phyloP scores from a whole-genome alignment of 2,113 vertebrate genomes.

The Gymnorhina tibicen region DNA sequence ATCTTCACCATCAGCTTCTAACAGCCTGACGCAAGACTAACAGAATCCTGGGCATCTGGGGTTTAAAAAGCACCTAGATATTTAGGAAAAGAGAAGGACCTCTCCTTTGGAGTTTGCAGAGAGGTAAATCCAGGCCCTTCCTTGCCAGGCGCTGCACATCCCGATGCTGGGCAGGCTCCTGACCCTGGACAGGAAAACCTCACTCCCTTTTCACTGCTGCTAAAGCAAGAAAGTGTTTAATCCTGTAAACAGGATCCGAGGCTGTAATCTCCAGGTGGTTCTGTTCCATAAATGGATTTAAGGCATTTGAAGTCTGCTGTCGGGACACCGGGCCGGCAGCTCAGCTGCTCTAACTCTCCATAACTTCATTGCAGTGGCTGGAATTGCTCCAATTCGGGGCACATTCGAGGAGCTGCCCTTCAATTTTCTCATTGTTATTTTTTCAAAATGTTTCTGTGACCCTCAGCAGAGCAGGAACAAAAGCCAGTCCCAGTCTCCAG shows the following conservation, averaged over 20 bases:
- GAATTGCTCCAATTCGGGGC: background rate
- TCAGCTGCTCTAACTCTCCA: background rate
- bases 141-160: background rate
- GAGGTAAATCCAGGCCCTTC: background rate
- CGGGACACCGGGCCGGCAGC: background rate
- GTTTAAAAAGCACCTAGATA: background rate
- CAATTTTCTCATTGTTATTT: background rate
- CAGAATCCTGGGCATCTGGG: background rate
- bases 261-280: background rate
- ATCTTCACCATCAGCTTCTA: background rate
- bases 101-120: background rate
- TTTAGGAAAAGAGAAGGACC: background rate
- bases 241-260: background rate
- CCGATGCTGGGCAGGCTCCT: background rate
- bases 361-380: background rate
- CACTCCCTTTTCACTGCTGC: background rate
- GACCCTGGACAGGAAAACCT: background rate
- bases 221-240: background rate
- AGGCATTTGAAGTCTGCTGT: background rate
- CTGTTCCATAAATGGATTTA: background rate
- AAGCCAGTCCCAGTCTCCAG: background rate
- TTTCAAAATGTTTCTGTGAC: background rate
- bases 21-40: background rate
- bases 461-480: background rate
- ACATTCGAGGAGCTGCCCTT: background rate